phyloP scores from a whole-genome alignment of 2,888 invertebrate genomes.

The Drosophila kambysellisi region DNA sequence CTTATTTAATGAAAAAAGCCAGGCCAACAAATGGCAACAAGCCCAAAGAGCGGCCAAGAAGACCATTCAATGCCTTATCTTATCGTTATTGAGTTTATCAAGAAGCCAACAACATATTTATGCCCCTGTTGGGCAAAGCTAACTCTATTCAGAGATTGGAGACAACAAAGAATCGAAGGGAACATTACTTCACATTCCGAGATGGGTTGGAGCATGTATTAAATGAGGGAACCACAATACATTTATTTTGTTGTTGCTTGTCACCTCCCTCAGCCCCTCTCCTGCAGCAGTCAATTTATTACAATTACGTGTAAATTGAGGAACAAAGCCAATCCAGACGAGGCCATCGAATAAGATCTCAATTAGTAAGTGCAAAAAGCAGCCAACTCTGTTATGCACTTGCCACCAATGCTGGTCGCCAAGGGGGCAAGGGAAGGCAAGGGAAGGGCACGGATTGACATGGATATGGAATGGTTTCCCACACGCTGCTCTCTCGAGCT shows the following conservation, averaged over 20 bases:
- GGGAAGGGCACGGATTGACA: neutral
- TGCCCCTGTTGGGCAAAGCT: slow-evolving; percentile 31
- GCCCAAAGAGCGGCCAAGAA: slow-evolving; percentile 1
- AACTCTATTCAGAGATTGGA: slow-evolving; percentile 24
- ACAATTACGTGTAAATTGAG: slow-evolving; percentile 80
- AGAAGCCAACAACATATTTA: slow-evolving; percentile 41
- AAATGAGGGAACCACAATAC: slow-evolving; percentile 20
- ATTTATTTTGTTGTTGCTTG: slow-evolving; percentile 14
- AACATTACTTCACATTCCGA: slow-evolving; percentile 21
- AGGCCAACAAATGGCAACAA: neutral
- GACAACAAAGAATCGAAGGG: slow-evolving; percentile 1
- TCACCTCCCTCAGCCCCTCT: neutral
- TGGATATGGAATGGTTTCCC: slow-evolving; percentile 22
- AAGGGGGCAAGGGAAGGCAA: neutral
- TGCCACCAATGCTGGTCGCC: neutral
- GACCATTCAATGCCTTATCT: slow-evolving; percentile 55
- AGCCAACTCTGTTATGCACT: slow-evolving; percentile 29
- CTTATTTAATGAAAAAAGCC: neutral
- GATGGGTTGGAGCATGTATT: slow-evolving; percentile 5
- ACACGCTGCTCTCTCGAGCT: slow-evolving; percentile 13
- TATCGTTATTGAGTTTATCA: slow-evolving; percentile 65
- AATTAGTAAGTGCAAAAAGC: slow-evolving; percentile 34
- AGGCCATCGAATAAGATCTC: slow-evolving; percentile 36
- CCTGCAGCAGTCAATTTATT: slow-evolving; percentile 60
- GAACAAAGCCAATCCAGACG: slow-evolving; percentile 71